These are phyloP conservation scores for Karalla daura DNA, from an alignment of 2,797 vertebrate genomes.

Conservation along the genomic window DNA sequence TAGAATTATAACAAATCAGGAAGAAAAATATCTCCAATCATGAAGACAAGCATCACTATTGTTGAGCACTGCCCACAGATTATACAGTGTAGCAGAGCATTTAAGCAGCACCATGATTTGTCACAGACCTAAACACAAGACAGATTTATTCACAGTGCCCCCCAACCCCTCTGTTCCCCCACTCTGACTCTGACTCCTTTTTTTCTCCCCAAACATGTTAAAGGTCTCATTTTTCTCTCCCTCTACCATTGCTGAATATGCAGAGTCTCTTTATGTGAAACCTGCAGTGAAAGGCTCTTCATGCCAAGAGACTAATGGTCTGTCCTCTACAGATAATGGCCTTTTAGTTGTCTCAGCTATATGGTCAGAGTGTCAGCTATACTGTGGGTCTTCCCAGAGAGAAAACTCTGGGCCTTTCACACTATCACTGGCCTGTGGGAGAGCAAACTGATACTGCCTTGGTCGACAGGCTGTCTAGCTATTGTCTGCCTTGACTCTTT, in stretches of 20 bases:
- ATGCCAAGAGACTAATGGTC: conserved; percentile 66
- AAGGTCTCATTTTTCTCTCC: conserved; percentile 49
- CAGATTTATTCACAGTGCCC: conserved; percentile 34
- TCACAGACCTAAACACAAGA: conserved; percentile 44
- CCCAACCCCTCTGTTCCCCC: background rate
- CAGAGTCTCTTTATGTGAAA: conserved; percentile 60
- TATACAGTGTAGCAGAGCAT: conserved; percentile 23
- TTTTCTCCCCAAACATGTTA: conserved; percentile 37
- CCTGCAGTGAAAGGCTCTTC: conserved; percentile 55
- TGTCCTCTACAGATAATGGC: conserved; percentile 74
- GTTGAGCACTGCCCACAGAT: conserved; percentile 1
- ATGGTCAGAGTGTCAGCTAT: conserved; percentile 56
- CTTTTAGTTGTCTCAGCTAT: conserved; percentile 61
- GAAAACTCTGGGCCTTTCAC: conserved; percentile 50
- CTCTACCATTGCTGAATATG: conserved; percentile 56
- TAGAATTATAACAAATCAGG: background rate
- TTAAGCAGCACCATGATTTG: conserved; percentile 47
- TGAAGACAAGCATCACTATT: background rate
- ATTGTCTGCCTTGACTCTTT: background rate
- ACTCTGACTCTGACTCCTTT: too few relatives aligned
- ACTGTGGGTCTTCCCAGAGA: conserved; percentile 70
- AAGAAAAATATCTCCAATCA: conserved; percentile 14
- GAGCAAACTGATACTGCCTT: conserved; percentile 4
- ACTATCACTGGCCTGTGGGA: conserved; percentile 18
- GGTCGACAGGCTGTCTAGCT: background rate